A percentile compares a stretch with the other conserved stretches of the same genome.
phyloP scores from a whole-genome alignment of 2,113 vertebrate species.

The Alethe diademata region DNA sequence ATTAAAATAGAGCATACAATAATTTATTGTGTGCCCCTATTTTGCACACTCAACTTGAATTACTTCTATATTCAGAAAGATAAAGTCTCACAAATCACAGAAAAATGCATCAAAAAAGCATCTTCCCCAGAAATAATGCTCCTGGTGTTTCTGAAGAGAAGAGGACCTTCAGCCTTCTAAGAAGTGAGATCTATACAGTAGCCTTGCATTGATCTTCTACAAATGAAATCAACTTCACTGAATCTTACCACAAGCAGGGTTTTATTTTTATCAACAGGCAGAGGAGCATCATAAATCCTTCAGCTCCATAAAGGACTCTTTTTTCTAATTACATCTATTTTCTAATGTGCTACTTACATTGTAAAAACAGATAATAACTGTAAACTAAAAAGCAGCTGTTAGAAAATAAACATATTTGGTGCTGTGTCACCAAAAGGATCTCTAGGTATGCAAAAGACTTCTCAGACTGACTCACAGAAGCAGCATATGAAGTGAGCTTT shows the following conservation, averaged over 20 bases:
- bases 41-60: neutral
- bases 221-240: neutral
- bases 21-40: rapidly evolving
- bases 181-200: neutral
- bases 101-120: neutral
- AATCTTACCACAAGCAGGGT: neutral
- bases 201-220: neutral
- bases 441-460: neutral
- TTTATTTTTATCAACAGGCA: neutral
- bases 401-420: neutral
- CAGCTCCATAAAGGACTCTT: neutral
- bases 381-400: neutral
- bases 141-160: neutral
- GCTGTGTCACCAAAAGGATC: neutral
- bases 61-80: neutral
- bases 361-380: neutral
- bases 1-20: neutral
- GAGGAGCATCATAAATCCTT: neutral
- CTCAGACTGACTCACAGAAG: neutral
- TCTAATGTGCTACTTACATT: neutral
- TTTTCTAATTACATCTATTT: neutral
- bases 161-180: neutral
- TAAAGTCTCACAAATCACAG: neutral
- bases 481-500: neutral
- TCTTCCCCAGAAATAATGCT: neutral